These are phyloP conservation scores for Pocillopora grandis DNA, from an alignment of 92 coral and sea anemone species.

Conservation along the genomic window DNA sequence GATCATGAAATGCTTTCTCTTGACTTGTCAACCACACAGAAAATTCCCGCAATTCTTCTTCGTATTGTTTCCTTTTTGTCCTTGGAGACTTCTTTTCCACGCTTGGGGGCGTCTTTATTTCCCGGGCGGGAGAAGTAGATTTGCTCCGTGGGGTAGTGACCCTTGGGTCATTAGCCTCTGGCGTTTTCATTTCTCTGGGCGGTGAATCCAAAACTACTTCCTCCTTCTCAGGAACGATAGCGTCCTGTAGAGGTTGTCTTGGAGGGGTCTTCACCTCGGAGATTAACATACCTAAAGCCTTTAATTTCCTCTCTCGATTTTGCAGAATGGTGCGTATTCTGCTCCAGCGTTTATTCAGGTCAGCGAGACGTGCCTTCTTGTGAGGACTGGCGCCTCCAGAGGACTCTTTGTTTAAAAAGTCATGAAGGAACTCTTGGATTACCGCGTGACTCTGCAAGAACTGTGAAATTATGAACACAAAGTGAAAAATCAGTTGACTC, in stretches of 20 bases:
- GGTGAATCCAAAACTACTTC: slow-evolving; percentile 40
- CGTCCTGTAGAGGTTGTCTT: slow-evolving; percentile 31
- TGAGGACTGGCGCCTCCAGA: slow-evolving; percentile 66
- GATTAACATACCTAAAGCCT: slow-evolving; percentile 60
- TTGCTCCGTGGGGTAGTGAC: slow-evolving; percentile 41
- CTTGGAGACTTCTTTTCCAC: slow-evolving; percentile 75
- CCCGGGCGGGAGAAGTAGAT: slow-evolving; percentile 45
- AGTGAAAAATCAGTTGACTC: background rate
- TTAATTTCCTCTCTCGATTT: slow-evolving; percentile 73
- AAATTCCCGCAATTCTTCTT: slow-evolving; percentile 82
- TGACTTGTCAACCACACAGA: slow-evolving; percentile 89
- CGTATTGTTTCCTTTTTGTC: slow-evolving; percentile 76
- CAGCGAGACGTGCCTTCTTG: slow-evolving; percentile 70
- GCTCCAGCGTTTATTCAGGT: slow-evolving; percentile 75
- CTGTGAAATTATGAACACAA: slow-evolving; percentile 33
- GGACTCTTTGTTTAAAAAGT: slow-evolving; percentile 70
- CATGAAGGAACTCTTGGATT: slow-evolving; percentile 73
- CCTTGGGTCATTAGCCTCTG: slow-evolving; percentile 30
- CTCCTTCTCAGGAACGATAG: slow-evolving; percentile 45
- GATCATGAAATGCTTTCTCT: slow-evolving; percentile 77
- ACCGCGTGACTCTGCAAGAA: slow-evolving; percentile 65
- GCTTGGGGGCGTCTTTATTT: slow-evolving; percentile 47
- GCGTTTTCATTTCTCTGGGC: slow-evolving; percentile 43
- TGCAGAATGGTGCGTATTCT: slow-evolving; percentile 69
- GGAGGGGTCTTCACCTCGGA: slow-evolving; percentile 15